Conservation (phyloP, 2,888 invertebrate genomes). For the Drosophila sordidapex region DNA sequence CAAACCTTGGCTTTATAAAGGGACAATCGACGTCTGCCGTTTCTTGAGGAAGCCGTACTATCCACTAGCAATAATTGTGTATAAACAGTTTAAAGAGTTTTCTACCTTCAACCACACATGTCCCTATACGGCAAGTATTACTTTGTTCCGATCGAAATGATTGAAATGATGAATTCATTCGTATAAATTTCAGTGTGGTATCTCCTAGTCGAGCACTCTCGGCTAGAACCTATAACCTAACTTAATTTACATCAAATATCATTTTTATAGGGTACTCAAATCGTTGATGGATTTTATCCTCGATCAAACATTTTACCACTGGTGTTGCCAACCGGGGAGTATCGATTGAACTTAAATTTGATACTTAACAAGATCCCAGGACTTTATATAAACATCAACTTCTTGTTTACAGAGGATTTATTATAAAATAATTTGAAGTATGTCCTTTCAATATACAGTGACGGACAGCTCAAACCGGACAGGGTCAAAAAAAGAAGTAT, state of each 20-base stretch:
- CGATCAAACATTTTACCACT: too few relatives aligned
- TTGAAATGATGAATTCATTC: neutral
- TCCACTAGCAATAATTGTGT: accelerated
- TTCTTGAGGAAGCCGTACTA: neutral
- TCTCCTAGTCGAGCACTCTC: neutral
- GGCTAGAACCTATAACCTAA: too few relatives aligned
- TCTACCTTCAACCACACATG: accelerated
- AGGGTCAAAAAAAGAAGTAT: too few relatives aligned
- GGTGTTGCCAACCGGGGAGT: too few relatives aligned
- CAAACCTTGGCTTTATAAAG: neutral
- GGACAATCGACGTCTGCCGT: accelerated
- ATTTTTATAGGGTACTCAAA: neutral
- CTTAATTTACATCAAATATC: neutral
- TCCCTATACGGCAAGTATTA: neutral
- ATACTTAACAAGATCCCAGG: too few relatives aligned
- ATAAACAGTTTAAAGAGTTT: neutral
- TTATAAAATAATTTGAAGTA: too few relatives aligned
- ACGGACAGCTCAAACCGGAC: too few relatives aligned
- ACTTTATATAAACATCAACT: too few relatives aligned
- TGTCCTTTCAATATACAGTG: too few relatives aligned
- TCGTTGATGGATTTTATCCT: neutral
- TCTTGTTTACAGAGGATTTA: too few relatives aligned
- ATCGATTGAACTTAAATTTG: too few relatives aligned
- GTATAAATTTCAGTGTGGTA: neutral
- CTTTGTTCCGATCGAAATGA: neutral